Percentiles rank a stretch among this genome's conserved stretches.
These are phyloP conservation scores for Bufotes viridis DNA, from an alignment of 2,797 vertebrate genomes.

Conservation along the genomic window DNA sequence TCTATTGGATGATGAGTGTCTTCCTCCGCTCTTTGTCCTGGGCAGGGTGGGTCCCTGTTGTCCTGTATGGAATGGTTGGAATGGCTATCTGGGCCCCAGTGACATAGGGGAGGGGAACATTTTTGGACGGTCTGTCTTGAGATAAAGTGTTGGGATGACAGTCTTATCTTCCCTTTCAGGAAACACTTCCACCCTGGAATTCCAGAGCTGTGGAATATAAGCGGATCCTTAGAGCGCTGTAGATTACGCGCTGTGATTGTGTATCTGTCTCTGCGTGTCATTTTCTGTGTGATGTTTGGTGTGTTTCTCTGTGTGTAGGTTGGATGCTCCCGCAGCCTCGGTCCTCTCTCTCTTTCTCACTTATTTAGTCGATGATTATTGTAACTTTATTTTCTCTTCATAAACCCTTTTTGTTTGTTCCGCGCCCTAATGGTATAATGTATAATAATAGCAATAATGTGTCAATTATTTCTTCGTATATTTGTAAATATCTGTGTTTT, in stretches of 20 bases:
- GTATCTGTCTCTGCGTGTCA: not conserved
- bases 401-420: too few species aligned
- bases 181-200: conserved; percentile 27
- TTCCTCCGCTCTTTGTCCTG: not conserved
- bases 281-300: not conserved
- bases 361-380: too few species aligned
- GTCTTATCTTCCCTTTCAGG: conserved; percentile 19
- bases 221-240: not conserved
- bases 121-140: not conserved
- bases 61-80: not conserved
- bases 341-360: too few species aligned
- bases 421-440: too few species aligned
- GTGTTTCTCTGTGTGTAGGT: not conserved
- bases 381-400: too few species aligned
- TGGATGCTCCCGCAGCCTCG: too few species aligned
- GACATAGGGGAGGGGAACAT: not conserved
- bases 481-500: not conserved
- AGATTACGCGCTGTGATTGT: too few species aligned
- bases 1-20: not conserved
- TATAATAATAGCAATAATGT: too few species aligned
- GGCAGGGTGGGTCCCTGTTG: not conserved
- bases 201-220: not conserved
- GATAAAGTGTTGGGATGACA: conserved; percentile 12
- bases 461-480: not conserved
- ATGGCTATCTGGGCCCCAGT: not conserved